Conservation (phyloP, 2,113 vertebrate genomes). For the Oenanthe melanoleuca region DNA sequence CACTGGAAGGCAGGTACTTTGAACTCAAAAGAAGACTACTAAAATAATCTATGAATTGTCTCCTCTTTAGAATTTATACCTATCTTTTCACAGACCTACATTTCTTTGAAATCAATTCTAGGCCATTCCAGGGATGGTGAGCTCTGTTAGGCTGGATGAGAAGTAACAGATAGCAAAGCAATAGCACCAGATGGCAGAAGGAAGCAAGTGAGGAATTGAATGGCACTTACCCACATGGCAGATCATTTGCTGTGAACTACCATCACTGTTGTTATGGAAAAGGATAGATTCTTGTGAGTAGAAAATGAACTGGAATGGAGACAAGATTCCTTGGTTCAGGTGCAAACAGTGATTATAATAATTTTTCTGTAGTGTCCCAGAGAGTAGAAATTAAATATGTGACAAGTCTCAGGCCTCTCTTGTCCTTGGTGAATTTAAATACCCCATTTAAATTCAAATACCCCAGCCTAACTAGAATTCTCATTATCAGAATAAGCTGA, state of each 20-base stretch:
- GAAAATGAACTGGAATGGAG: conserved; percentile 5
- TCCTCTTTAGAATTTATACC: neutral
- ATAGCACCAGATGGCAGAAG: conserved; percentile 19
- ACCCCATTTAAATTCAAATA: neutral
- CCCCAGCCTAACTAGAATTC: neutral
- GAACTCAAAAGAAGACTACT: neutral
- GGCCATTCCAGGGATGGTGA: neutral
- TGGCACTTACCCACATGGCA: conserved; percentile 13
- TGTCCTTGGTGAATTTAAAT: neutral
- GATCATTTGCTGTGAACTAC: conserved; percentile 13
- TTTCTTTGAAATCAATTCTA: neutral
- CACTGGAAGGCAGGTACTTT: neutral
- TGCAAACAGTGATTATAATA: neutral
- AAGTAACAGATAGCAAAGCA: conserved; percentile 26
- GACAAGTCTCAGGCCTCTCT: neutral
- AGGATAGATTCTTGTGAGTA: neutral
- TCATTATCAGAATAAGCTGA: neutral
- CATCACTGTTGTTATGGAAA: neutral
- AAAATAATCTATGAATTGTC: neutral
- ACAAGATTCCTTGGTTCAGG: neutral
- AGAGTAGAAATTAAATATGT: neutral
- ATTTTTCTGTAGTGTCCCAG: neutral
- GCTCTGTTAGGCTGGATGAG: neutral
- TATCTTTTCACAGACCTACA: neutral
- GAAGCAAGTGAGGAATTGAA: neutral